phyloP scores from a whole-genome alignment of 2,888 invertebrate genomes.

The Sicus ferrugineus region DNA sequence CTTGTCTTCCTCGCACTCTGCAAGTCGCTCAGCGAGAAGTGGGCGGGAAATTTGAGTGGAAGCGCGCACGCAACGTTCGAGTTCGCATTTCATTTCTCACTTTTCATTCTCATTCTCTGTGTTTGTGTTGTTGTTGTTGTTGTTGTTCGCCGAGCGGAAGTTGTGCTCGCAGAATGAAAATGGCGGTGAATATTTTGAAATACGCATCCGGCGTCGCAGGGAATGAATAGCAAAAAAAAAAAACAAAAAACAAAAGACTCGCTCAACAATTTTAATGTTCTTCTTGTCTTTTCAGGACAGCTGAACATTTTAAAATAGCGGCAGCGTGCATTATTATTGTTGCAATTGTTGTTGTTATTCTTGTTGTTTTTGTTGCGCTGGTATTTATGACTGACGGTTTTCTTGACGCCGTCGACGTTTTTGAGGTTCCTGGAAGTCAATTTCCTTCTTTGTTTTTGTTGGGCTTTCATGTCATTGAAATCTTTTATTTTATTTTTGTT shows the following conservation, averaged over 20 bases:
- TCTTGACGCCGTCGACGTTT: neutral
- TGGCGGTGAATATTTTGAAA: slow-evolving; percentile 14
- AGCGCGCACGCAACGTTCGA: slow-evolving; percentile 5
- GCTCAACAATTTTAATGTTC: neutral
- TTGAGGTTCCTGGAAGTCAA: neutral
- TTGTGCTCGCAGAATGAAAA: slow-evolving; percentile 7
- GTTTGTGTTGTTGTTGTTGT: slow-evolving; percentile 2
- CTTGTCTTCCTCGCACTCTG: neutral
- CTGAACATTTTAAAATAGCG: neutral
- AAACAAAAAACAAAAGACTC: neutral
- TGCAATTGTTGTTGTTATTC: neutral
- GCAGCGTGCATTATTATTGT: neutral
- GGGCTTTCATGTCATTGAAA: neutral
- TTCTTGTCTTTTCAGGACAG: neutral
- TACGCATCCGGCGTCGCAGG: neutral
- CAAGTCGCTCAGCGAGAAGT: neutral
- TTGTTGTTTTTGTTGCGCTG: neutral
- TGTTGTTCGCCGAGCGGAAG: neutral
- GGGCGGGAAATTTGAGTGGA: neutral
- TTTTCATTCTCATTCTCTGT: neutral
- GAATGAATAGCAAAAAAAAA: slow-evolving; percentile 7
- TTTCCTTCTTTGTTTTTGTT: neutral
- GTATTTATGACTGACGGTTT: neutral
- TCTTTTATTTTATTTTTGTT: neutral
- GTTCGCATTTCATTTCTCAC: neutral